A percentile compares a stretch with the other conserved stretches of the same genome.
Conservation (phyloP, 1,140 invertebrate species). For the Gryon sp. region DNA sequence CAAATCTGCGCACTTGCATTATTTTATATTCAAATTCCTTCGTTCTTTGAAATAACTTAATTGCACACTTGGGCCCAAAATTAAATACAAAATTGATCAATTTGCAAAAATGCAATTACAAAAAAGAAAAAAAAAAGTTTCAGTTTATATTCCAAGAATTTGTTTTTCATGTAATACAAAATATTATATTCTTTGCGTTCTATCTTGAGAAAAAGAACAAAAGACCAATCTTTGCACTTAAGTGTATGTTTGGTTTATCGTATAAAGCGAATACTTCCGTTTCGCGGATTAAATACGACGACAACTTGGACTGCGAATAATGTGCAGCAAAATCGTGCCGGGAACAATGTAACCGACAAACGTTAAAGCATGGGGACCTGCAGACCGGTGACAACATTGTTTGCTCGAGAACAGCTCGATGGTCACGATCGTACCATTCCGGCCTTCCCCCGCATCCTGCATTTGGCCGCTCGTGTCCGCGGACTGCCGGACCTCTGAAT, state of each 20-base stretch:
- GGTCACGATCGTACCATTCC: conserved; percentile 65
- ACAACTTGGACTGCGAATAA: conserved; percentile 32
- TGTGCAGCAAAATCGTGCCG: conserved; percentile 57
- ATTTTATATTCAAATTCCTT: conserved; percentile 2
- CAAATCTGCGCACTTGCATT: conserved; percentile 29
- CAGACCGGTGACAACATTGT: conserved; percentile 67
- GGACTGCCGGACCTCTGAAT: conserved; percentile 14
- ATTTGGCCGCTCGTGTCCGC: conserved; percentile 1
- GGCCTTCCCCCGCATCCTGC: background rate
- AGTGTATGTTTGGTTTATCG: background rate
- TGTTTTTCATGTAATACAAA: no score
- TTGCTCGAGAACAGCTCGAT: conserved; percentile 67
- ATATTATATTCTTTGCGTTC: no score
- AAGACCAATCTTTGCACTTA: background rate
- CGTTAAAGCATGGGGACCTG: conserved; percentile 56
- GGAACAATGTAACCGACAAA: conserved; percentile 67
- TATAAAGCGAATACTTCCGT: conserved; percentile 41
- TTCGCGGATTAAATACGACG: conserved; percentile 23
- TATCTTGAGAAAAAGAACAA: no score
- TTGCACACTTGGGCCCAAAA: no score
- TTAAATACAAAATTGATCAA: no score
- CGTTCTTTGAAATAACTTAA: background rate
- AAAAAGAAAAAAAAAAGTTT: background rate
- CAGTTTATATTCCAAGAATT: background rate
- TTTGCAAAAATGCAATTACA: no score